Percentiles rank a stretch among this genome's conserved stretches.
Evolutionary conservation across 2,888 invertebrate genomes (phyloP).

Genomic region (Stictocephala bisonia): DNA sequence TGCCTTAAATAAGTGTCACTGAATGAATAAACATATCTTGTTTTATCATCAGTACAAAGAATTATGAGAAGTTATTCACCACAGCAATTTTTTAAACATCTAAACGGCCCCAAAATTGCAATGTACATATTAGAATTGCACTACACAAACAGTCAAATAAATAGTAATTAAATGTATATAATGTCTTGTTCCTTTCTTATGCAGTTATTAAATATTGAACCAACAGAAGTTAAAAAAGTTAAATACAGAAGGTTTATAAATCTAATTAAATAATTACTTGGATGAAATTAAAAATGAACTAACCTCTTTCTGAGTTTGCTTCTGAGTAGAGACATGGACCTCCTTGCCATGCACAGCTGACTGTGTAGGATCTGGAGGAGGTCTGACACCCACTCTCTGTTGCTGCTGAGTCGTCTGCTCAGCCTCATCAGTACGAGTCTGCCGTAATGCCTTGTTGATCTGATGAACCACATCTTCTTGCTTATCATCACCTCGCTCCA

Average conservation of each 20-base stretch:
- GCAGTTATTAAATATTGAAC: not conserved
- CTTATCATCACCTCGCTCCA: slow-evolving; percentile 44
- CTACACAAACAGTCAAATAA: too few species aligned
- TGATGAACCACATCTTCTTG: slow-evolving; percentile 53
- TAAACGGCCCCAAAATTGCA: too few species aligned
- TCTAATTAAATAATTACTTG: not conserved
- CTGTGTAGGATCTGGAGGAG: slow-evolving; percentile 79
- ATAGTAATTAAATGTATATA: too few species aligned
- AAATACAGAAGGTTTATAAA: not conserved
- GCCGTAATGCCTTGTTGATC: slow-evolving; percentile 9
- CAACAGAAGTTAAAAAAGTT: not conserved
- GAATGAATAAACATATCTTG: too few species aligned
- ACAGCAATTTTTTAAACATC: too few species aligned
- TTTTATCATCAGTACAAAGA: too few species aligned
- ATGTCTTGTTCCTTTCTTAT: too few species aligned
- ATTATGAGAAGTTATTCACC: too few species aligned
- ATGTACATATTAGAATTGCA: too few species aligned
- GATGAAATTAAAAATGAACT: slow-evolving; percentile 22
- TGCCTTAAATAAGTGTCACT: too few species aligned
- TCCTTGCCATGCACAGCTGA: slow-evolving; percentile 90
- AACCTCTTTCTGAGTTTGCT: slow-evolving; percentile 87
- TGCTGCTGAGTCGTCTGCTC: slow-evolving; percentile 57
- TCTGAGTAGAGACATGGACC: slow-evolving; percentile 87
- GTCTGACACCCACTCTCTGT: slow-evolving; percentile 48
- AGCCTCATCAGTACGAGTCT: slow-evolving; percentile 23